Conservation (phyloP, 2,797 vertebrate genomes). For the Sparus aurata region DNA sequence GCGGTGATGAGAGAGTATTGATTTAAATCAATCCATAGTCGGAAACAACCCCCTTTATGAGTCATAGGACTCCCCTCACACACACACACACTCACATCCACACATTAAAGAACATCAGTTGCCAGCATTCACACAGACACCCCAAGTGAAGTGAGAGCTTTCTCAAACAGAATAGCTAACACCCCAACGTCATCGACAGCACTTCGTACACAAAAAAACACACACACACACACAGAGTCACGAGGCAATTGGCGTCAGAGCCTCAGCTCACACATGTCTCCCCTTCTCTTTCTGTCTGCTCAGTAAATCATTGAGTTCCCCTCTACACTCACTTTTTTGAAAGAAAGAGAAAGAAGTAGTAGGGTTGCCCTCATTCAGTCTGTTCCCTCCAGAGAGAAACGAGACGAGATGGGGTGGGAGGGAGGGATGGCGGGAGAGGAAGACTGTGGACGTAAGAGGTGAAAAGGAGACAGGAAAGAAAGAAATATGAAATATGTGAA, state of each 20-base stretch:
- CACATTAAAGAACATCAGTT: constrained; percentile 33
- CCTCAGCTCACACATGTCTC: constrained; percentile 33
- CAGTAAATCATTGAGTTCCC: constrained; percentile 65
- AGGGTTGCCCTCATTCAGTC: constrained; percentile 83
- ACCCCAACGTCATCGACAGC: constrained; percentile 63
- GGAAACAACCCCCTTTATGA: constrained; percentile 38
- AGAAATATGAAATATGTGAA: constrained; percentile 1
- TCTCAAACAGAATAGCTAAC: constrained; percentile 83
- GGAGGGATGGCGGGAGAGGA: not conserved
- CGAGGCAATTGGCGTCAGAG: constrained; percentile 75
- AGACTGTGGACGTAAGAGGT: not conserved
- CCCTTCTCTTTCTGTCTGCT: constrained; percentile 22
- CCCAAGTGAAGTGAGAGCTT: constrained; percentile 55
- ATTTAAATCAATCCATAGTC: constrained; percentile 41
- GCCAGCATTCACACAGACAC: constrained; percentile 49
- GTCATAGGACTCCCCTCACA: constrained; percentile 53
- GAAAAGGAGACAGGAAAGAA: constrained; percentile 20
- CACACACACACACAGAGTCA: constrained; percentile 35
- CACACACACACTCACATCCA: constrained; percentile 10
- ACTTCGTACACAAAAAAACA: constrained; percentile 28
- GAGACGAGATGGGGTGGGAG: constrained; percentile 7
- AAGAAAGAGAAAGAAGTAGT: constrained; percentile 43
- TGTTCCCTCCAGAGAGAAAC: constrained; percentile 48
- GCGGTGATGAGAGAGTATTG: constrained; percentile 13
- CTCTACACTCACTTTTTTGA: constrained; percentile 36